Conservation (phyloP, 1,140 invertebrate species). For the Globodera ellingtonae region DNA sequence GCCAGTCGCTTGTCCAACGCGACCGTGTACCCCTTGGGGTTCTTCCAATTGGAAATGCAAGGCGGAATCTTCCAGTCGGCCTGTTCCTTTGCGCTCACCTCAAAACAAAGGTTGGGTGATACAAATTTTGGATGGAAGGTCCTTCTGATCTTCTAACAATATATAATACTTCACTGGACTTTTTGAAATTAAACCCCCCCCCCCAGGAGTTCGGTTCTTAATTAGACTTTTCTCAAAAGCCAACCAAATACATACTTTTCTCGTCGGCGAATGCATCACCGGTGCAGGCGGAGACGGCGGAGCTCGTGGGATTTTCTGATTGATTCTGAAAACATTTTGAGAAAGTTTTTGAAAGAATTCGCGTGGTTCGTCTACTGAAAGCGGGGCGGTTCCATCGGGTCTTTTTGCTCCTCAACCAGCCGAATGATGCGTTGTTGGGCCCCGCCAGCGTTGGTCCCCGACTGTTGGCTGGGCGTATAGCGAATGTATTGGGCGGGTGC, state of each 20-base stretch:
- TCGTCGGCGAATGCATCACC: conserved; percentile 93
- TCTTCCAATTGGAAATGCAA: conserved; percentile 99
- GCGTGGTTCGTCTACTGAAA: conserved; percentile 74
- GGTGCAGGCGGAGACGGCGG: conserved; percentile 96
- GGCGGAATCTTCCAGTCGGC: conserved; percentile 99
- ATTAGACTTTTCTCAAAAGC: neutral
- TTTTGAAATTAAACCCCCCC: too few relatives aligned
- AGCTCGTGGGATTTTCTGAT: conserved; percentile 82
- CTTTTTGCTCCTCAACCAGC: conserved; percentile 90
- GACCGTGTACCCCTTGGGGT: conserved; percentile 95
- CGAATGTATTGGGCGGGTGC: conserved; percentile 81
- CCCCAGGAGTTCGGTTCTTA: too few relatives aligned
- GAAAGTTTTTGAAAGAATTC: neutral
- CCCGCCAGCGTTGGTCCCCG: conserved; percentile 81
- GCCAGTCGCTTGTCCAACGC: conserved; percentile 96
- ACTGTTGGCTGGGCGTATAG: conserved; percentile 87
- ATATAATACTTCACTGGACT: conserved; percentile 23
- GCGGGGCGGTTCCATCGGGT: conserved; percentile 97
- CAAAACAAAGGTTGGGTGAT: conserved; percentile 23
- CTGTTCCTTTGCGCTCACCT: conserved; percentile 94
- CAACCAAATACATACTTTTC: conserved; percentile 71
- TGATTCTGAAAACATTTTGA: conserved; percentile 64
- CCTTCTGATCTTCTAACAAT: neutral
- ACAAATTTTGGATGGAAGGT: too few relatives aligned
- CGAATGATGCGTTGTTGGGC: conserved; percentile 95